Evolutionary conservation across 1,140 invertebrate species (phyloP).

Genomic region (Heliconius nattereri): DNA sequence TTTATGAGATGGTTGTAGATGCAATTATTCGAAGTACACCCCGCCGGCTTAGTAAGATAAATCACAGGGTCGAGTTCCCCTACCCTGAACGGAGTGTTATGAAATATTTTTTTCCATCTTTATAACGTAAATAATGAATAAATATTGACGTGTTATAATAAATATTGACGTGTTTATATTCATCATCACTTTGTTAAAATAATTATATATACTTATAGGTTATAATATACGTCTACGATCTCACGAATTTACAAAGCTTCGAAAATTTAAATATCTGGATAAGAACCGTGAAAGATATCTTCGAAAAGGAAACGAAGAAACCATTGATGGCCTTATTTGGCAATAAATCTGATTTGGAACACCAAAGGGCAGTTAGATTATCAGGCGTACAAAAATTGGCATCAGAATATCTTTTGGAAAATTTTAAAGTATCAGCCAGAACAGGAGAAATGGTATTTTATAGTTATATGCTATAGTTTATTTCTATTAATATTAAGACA

Average conservation of each 20-base stretch:
- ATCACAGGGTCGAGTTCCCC: no score
- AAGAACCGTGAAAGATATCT: conserved; percentile 83
- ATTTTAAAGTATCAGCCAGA: conserved; percentile 91
- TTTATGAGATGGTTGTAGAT: no score
- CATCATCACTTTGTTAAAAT: background rate
- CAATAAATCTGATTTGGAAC: conserved; percentile 95
- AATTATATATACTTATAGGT: conserved; percentile 82
- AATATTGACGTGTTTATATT: background rate
- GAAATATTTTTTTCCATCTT: background rate
- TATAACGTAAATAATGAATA: no score
- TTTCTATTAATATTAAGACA: background rate
- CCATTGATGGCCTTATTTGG: conserved; percentile 89
- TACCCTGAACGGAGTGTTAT: no score
- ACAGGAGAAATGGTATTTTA: conserved; percentile 92
- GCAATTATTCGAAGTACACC: no score
- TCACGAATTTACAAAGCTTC: conserved; percentile 91
- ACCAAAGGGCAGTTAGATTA: conserved; percentile 89
- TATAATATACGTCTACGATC: conserved; percentile 92
- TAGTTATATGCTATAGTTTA: background rate
- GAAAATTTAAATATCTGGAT: conserved; percentile 90
- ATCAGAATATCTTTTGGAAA: conserved; percentile 87
- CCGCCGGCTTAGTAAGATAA: no score
- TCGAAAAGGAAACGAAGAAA: conserved; percentile 79
- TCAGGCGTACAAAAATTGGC: conserved; percentile 91
- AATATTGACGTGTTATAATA: no score